A percentile compares a stretch with the other conserved stretches of the same genome.
Conservation (phyloP, 2,113 vertebrate genomes). For the Tachysurus vachellii region DNA sequence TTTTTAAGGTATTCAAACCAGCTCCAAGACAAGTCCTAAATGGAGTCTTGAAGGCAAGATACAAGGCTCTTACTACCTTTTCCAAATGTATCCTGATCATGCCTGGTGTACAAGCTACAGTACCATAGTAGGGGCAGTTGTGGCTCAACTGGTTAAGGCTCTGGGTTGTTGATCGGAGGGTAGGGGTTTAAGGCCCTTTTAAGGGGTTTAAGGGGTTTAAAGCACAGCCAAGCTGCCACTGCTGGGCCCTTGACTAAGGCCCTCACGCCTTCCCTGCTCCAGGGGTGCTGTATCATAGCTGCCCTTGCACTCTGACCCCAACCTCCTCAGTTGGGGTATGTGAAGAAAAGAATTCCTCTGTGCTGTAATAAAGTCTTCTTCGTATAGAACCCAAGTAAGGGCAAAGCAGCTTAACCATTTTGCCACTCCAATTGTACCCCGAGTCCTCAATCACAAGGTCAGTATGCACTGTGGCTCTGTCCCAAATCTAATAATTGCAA, state of each 20-base stretch:
- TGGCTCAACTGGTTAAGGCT: too few relatives aligned
- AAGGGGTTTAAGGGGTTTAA: too few relatives aligned
- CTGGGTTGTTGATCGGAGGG: too few relatives aligned
- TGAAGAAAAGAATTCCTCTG: too few relatives aligned
- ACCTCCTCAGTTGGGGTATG: too few relatives aligned
- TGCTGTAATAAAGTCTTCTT: too few relatives aligned
- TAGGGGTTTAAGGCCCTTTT: too few relatives aligned
- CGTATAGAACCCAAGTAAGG: neutral
- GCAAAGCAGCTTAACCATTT: neutral
- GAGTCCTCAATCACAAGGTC: neutral
- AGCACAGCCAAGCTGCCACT: too few relatives aligned
- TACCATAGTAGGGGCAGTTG: neutral
- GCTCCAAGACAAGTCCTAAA: neutral
- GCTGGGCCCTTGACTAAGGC: too few relatives aligned
- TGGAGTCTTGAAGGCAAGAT: neutral
- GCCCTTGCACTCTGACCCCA: too few relatives aligned
- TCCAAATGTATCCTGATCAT: neutral
- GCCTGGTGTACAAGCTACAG: neutral
- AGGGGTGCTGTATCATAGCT: too few relatives aligned
- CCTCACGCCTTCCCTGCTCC: too few relatives aligned
- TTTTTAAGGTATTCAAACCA: neutral
- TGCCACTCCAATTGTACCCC: neutral
- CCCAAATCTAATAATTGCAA: constrained; percentile 13
- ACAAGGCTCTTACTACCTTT: neutral
- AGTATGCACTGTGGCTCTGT: neutral